phyloP scores from a whole-genome alignment of 2,113 vertebrate species.

The Prietella phreatophila region DNA sequence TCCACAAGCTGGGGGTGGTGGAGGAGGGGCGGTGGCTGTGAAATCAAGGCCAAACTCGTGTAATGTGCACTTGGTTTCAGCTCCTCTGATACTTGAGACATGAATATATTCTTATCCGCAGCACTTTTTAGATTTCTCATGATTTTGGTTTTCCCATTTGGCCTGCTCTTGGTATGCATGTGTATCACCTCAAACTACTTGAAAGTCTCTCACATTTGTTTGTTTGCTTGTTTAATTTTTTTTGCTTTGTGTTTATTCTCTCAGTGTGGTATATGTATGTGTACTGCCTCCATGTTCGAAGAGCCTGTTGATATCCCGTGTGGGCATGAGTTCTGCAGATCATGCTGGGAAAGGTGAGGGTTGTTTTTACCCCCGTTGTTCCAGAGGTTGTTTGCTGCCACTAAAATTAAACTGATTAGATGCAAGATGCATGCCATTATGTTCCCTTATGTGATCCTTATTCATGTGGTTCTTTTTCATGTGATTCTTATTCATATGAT shows the following conservation, averaged over 20 bases:
- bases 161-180: neutral
- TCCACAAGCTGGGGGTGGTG: neutral
- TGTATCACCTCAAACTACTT: neutral
- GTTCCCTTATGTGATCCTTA: neutral
- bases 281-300: constrained; percentile 91
- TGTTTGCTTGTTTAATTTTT: neutral
- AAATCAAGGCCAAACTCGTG: neutral
- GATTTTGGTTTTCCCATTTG: neutral
- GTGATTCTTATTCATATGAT: too few relatives aligned
- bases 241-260: constrained; percentile 43
- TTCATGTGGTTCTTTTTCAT: too few relatives aligned
- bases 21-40: neutral
- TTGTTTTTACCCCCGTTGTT: neutral
- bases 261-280: constrained; percentile 98
- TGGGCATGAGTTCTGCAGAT: constrained; percentile 95
- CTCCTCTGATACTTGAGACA: neutral
- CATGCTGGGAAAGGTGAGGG: constrained; percentile 94
- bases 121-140: neutral
- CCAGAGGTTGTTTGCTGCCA: neutral
- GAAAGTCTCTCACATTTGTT: neutral
- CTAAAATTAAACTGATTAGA: neutral
- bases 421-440: constrained; percentile 4
- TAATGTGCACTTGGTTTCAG: neutral
- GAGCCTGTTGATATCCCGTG: constrained; percentile 96
- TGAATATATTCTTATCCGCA: neutral